A percentile compares a stretch with the other conserved stretches of the same genome.
Evolutionary conservation across 2,888 invertebrate genomes (phyloP).

Genomic region (Cantharis flavilabris): DNA sequence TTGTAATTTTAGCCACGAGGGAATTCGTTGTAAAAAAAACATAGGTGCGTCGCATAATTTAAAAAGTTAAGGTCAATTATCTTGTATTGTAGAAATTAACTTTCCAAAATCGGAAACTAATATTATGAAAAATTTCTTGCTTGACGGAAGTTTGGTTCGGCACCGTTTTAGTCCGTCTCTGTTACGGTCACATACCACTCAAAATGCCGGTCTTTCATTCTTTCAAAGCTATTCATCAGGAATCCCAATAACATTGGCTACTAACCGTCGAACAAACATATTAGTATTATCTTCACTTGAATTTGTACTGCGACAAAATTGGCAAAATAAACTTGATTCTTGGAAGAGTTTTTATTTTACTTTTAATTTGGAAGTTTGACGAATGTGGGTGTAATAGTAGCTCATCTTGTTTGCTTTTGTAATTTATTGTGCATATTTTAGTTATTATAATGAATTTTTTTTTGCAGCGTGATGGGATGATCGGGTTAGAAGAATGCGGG

Average conservation of each 20-base stretch:
- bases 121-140: neutral
- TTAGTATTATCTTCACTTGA: neutral
- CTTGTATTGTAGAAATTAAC: neutral
- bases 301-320: neutral
- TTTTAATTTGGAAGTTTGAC: neutral
- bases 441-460: slow-evolving; percentile 25
- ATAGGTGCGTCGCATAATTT: neutral
- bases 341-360: neutral
- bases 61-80: neutral
- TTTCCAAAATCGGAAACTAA: neutral
- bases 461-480: slow-evolving; percentile 59
- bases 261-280: slow-evolving; percentile 27
- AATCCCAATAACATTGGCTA: slow-evolving; percentile 28
- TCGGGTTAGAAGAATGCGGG: slow-evolving; percentile 57
- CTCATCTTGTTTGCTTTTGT: slow-evolving; percentile 9
- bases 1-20: neutral
- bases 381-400: slow-evolving; percentile 9
- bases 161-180: slow-evolving; percentile 6
- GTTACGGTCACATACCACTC: slow-evolving; percentile 24
- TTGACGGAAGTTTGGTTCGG: neutral
- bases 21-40: neutral
- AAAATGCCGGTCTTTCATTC: slow-evolving; percentile 29
- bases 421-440: neutral
- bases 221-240: slow-evolving; percentile 29
- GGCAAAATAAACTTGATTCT: neutral